These are phyloP conservation scores for Bergia sp. DNA, from an alignment of 92 coral and sea anemone species.

Conservation along the genomic window DNA sequence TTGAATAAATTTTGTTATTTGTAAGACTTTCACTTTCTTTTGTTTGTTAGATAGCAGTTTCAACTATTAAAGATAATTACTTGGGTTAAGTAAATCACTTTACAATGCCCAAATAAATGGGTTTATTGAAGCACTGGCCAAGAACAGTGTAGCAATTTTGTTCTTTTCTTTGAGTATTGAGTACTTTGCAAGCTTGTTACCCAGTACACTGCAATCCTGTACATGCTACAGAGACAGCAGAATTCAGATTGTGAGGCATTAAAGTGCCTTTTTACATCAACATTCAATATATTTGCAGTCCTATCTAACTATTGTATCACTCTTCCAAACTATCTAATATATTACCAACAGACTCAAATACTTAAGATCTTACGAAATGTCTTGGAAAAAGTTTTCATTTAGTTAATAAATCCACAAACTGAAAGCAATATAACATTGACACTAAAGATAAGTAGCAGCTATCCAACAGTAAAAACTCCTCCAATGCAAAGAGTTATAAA, in stretches of 20 bases:
- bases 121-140: neutral
- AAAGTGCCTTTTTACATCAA: no score
- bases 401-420: neutral
- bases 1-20: neutral
- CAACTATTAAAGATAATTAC: neutral
- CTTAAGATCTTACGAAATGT: no score
- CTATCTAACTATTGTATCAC: neutral
- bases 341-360: neutral
- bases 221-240: neutral
- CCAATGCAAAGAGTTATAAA: neutral
- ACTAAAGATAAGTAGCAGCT: no score
- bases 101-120: neutral
- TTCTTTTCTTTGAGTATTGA: no score
- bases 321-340: neutral
- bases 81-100: neutral
- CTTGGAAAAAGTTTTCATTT: neutral
- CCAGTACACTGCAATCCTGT: conserved; percentile 12
- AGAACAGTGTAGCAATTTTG: no score
- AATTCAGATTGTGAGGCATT: no score
- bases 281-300: neutral
- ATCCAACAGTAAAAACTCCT: neutral
- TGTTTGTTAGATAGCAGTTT: no score
- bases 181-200: neutral
- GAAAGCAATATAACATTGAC: neutral
- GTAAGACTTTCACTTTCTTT: neutral